These are phyloP conservation scores for Eristalis arbustorum DNA, from an alignment of 2,888 invertebrate species.

Conservation along the genomic window DNA sequence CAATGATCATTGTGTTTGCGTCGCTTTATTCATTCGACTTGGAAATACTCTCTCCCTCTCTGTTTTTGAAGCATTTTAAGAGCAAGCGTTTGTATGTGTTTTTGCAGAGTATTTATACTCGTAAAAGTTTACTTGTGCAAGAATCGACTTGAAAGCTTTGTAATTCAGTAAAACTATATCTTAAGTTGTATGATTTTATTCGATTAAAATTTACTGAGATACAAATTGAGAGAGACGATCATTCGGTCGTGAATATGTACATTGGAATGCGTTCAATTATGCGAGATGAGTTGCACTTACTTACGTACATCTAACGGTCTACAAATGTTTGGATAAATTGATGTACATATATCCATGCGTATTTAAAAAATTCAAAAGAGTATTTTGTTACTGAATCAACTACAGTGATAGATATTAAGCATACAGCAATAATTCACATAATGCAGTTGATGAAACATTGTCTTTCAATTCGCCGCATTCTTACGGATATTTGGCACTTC, in stretches of 20 bases:
- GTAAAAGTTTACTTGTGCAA: conserved; percentile 38
- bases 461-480: conserved; percentile 29
- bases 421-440: not conserved
- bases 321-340: too few species aligned
- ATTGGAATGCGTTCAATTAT: not conserved
- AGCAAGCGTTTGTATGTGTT: conserved; percentile 53
- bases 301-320: too few species aligned
- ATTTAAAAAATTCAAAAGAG: not conserved
- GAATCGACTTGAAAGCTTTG: conserved; percentile 50
- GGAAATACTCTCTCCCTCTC: conserved; percentile 27
- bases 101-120: conserved; percentile 20
- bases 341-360: too few species aligned
- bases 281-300: not conserved
- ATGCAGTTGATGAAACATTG: conserved; percentile 18
- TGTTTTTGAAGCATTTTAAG: conserved; percentile 48
- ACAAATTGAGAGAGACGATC: not conserved
- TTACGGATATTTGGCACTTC: not conserved
- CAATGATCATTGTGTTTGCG: conserved; percentile 35
- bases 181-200: not conserved
- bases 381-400: not conserved
- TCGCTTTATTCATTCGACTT: conserved; percentile 34
- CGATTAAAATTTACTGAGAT: not conserved
- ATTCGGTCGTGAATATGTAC: not conserved
- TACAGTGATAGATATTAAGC: not conserved
- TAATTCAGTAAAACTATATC: conserved; percentile 13